Conservation (phyloP, 1,140 invertebrate species). For the Aphis gossypii region DNA sequence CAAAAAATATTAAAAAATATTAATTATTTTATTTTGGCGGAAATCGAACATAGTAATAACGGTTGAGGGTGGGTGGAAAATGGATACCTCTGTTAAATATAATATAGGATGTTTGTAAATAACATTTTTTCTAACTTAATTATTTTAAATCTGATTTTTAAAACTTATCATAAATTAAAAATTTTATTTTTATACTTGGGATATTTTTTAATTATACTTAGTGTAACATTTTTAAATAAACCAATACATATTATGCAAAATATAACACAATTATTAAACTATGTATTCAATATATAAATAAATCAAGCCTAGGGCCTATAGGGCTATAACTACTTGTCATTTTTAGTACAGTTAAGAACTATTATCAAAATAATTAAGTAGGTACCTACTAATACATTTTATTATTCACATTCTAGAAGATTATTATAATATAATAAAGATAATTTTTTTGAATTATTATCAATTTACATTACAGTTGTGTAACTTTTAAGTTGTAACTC, state of each 20-base stretch:
- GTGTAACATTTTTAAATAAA: neutral
- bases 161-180: neutral
- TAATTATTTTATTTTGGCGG: too few relatives aligned
- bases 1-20: too few relatives aligned
- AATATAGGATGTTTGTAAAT: neutral
- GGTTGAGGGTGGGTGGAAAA: too few relatives aligned
- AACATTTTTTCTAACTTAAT: neutral
- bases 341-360: neutral
- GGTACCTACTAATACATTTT: too few relatives aligned
- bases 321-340: neutral
- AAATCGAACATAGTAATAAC: too few relatives aligned
- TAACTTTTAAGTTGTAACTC: too few relatives aligned
- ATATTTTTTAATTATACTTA: neutral
- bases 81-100: too few relatives aligned
- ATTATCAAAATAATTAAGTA: neutral
- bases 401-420: too few relatives aligned
- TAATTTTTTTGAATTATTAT: too few relatives aligned
- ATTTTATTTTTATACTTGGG: neutral
- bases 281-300: neutral
- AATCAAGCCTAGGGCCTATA: neutral
- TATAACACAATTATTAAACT: too few relatives aligned
- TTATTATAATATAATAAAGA: too few relatives aligned
- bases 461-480: too few relatives aligned
- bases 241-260: neutral
- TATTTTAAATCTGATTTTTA: neutral